Percentiles rank a stretch among this genome's conserved stretches.
Evolutionary conservation across 2,797 vertebrate species (phyloP).

Genomic region (Gobio occitaniae): DNA sequence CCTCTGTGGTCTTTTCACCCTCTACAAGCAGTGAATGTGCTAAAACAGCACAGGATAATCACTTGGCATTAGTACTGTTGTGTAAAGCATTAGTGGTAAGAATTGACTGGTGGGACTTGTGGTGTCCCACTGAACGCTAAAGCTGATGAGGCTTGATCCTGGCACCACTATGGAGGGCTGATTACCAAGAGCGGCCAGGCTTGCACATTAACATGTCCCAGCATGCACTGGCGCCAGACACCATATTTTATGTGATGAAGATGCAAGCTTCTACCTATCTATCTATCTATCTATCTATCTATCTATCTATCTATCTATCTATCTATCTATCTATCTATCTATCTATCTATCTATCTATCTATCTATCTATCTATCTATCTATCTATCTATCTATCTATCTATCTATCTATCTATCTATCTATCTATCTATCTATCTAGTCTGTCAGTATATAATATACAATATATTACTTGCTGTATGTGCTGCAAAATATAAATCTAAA

Average conservation of each 20-base stretch:
- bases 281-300: neutral
- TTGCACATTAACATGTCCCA: constrained; percentile 39
- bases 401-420: neutral
- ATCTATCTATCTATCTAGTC: neutral
- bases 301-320: neutral
- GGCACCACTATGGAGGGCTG: constrained; percentile 47
- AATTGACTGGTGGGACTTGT: constrained; percentile 78
- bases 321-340: neutral
- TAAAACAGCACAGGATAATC: constrained; percentile 85
- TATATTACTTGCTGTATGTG: too few species aligned
- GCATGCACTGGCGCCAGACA: constrained; percentile 30
- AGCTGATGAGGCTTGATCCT: constrained; percentile 84
- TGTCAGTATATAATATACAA: too few species aligned
- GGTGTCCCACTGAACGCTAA: constrained; percentile 81
- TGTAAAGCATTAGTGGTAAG: constrained; percentile 82
- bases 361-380: neutral
- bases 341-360: too few species aligned
- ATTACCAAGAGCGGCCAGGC: constrained; percentile 37
- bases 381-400: neutral
- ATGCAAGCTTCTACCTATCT: neutral
- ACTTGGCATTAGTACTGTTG: constrained; percentile 83
- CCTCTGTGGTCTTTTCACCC: constrained; percentile 74
- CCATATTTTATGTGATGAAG: constrained; percentile 17
- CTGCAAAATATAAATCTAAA: too few species aligned
- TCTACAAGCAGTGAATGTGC: constrained; percentile 80